These are phyloP conservation scores for Aspidapion aeneum DNA, from an alignment of 2,888 invertebrate species.

Conservation along the genomic window DNA sequence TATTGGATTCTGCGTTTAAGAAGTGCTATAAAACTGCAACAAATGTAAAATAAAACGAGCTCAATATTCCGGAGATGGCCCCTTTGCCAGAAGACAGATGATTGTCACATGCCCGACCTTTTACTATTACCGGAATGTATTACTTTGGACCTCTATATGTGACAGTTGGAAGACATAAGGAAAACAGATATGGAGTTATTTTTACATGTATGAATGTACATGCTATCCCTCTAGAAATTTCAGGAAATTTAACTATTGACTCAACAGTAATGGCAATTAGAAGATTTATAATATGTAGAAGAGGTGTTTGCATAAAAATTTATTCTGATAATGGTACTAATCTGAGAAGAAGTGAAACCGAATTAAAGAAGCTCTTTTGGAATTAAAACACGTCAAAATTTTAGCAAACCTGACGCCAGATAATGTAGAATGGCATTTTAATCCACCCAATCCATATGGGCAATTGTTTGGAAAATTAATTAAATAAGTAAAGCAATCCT, in stretches of 20 bases:
- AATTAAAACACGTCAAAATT: background rate
- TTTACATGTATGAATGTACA: slow-evolving; percentile 13
- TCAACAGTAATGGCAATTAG: slow-evolving; percentile 11
- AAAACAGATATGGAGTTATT: slow-evolving; percentile 16
- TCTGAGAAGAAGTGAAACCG: background rate
- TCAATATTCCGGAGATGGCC: no score
- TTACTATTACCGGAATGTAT: slow-evolving; percentile 11
- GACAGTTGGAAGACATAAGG: slow-evolving; percentile 11
- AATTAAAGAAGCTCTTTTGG: background rate
- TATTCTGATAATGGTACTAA: slow-evolving; percentile 12
- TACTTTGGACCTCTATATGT: slow-evolving; percentile 16
- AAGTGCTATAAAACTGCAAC: background rate
- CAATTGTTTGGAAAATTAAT: background rate
- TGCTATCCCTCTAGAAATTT: slow-evolving; percentile 8
- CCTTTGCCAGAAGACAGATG: background rate
- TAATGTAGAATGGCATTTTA: background rate
- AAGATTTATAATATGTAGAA: slow-evolving; percentile 6
- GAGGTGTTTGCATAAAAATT: slow-evolving; percentile 6
- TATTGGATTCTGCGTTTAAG: background rate
- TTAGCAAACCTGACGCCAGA: background rate
- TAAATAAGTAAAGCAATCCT: background rate
- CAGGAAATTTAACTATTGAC: slow-evolving; percentile 5
- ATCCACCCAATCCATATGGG: background rate
- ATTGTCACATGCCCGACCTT: slow-evolving; percentile 4
- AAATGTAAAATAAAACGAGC: background rate